Percentiles rank a stretch among this genome's conserved stretches.
These are phyloP conservation scores for Neogale vison DNA, from an alignment of 2,113 vertebrate species.

Conservation along the genomic window DNA sequence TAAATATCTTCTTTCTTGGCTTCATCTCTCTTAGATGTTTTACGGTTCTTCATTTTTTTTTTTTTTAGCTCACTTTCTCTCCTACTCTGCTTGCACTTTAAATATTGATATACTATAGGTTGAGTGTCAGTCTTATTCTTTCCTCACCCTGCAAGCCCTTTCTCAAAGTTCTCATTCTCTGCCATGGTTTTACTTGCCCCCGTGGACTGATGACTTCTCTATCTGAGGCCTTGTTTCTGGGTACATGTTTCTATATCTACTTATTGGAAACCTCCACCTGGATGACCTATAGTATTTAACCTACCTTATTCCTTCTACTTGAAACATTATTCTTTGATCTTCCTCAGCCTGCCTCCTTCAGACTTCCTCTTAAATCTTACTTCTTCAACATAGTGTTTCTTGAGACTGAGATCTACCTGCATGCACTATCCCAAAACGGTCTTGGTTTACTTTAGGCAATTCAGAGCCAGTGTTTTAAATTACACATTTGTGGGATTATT, in stretches of 20 bases:
- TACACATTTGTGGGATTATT: neutral
- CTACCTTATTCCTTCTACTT: neutral
- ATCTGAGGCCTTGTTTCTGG: neutral
- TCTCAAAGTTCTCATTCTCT: neutral
- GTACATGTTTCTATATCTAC: neutral
- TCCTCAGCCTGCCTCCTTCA: neutral
- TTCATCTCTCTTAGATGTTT: neutral
- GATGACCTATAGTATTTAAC: neutral
- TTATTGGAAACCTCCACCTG: neutral
- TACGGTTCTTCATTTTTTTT: neutral
- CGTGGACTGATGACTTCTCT: neutral
- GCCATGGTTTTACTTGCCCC: neutral
- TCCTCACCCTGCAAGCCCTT: neutral
- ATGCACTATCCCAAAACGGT: neutral
- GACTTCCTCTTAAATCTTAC: neutral
- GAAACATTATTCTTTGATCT: conserved; percentile 2
- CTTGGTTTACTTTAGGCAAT: neutral
- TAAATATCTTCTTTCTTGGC: neutral
- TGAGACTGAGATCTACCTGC: neutral
- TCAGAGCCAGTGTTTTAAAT: conserved; percentile 23
- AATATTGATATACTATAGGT: neutral
- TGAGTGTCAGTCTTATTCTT: neutral
- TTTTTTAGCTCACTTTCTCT: neutral
- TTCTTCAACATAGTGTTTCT: neutral
- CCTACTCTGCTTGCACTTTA: neutral